phyloP scores from a whole-genome alignment of 1,140 invertebrate genomes.

The Drosophila paulistorum region DNA sequence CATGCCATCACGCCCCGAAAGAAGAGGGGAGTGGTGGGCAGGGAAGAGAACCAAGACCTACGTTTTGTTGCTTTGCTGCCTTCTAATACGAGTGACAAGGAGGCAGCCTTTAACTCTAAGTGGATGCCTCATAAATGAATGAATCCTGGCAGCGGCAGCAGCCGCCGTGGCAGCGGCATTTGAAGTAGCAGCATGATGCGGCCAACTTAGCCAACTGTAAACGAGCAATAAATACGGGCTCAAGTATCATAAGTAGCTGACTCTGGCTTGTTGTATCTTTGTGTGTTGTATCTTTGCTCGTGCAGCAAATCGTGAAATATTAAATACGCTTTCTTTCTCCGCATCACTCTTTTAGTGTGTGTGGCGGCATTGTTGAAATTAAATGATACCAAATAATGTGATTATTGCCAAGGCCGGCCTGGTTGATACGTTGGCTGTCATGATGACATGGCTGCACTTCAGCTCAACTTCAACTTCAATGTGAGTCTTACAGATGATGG shows the following conservation, averaged over 20 bases:
- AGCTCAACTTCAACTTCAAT: slow-evolving; percentile 63
- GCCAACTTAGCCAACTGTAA: slow-evolving; percentile 75
- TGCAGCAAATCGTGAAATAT: slow-evolving; percentile 74
- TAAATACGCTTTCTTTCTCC: slow-evolving; percentile 48
- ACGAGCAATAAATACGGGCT: slow-evolving; percentile 68
- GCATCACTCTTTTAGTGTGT: neutral
- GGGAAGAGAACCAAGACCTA: slow-evolving; percentile 37
- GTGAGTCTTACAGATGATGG: slow-evolving; percentile 51
- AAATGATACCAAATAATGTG: slow-evolving; percentile 76
- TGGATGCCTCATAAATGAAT: slow-evolving; percentile 64
- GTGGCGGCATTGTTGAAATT: slow-evolving; percentile 65
- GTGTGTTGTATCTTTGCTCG: slow-evolving; percentile 44
- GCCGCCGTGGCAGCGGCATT: slow-evolving; percentile 31
- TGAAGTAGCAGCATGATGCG: slow-evolving; percentile 40
- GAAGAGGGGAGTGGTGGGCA: slow-evolving; percentile 37
- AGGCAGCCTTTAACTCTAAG: slow-evolving; percentile 40
- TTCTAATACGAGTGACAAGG: slow-evolving; percentile 41
- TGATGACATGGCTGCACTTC: slow-evolving; percentile 42
- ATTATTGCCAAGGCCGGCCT: slow-evolving; percentile 46
- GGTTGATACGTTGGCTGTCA: slow-evolving; percentile 33
- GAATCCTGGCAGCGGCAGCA: slow-evolving; percentile 43
- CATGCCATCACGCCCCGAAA: neutral
- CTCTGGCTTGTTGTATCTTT: slow-evolving; percentile 49
- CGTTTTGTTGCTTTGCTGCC: slow-evolving; percentile 33
- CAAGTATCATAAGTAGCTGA: slow-evolving; percentile 64